phyloP scores from a whole-genome alignment of 1,140 invertebrate genomes.

The Drosophila quadrilineata region DNA sequence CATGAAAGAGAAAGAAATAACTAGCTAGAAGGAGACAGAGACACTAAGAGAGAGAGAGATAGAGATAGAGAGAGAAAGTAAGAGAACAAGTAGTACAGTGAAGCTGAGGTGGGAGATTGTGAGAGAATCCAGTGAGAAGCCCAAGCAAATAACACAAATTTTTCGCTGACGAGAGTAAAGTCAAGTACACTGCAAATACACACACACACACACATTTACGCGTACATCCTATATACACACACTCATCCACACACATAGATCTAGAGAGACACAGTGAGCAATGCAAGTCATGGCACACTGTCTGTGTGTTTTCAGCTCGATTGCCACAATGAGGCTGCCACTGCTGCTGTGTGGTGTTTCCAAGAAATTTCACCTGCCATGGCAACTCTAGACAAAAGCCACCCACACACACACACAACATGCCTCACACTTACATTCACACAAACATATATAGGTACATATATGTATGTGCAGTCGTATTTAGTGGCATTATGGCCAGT shows the following conservation, averaged over 20 bases:
- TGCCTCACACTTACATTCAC: neutral
- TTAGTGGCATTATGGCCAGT: conserved; percentile 56
- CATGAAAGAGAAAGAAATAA: no score
- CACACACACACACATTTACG: neutral
- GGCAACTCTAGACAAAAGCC: conserved; percentile 42
- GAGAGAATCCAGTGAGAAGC: conserved; percentile 23
- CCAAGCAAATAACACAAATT: conserved; percentile 47
- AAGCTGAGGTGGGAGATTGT: no score
- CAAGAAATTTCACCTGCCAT: conserved; percentile 71
- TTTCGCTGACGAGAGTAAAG: conserved; percentile 52
- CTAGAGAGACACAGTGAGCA: conserved; percentile 17
- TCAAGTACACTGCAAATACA: conserved; percentile 38
- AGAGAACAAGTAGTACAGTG: no score
- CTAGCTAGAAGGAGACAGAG: neutral
- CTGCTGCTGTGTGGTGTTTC: conserved; percentile 45
- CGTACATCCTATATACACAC: neutral
- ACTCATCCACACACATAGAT: conserved; percentile 4
- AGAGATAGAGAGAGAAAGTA: neutral
- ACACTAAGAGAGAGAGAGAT: neutral
- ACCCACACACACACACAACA: conserved; percentile 2
- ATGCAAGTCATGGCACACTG: conserved; percentile 20
- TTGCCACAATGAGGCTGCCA: conserved; percentile 32
- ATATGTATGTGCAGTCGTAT: conserved; percentile 49
- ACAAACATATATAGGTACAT: neutral
- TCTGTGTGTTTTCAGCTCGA: conserved; percentile 11